Evolutionary conservation across 2,113 vertebrate species (phyloP).

Genomic region (Mesocricetus auratus): DNA sequence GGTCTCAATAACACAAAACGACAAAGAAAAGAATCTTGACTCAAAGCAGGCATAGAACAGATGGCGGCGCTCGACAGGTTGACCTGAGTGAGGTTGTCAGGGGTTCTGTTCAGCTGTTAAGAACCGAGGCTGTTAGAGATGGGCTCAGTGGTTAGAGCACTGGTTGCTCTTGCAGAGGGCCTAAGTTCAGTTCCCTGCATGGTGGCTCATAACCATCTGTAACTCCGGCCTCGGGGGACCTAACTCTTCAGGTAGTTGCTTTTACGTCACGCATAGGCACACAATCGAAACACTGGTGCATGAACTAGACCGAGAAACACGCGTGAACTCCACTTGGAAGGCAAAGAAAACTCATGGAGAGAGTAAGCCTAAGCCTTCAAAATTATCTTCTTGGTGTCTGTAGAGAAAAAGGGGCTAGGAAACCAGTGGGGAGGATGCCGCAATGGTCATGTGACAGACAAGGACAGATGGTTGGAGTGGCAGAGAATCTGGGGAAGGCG

Average conservation of each 20-base stretch:
- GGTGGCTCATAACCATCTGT: not conserved
- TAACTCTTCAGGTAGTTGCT: not conserved
- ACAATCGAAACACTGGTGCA: not conserved
- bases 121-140: not conserved
- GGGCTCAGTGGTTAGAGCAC: not conserved
- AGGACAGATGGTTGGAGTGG: no score
- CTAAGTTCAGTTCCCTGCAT: not conserved
- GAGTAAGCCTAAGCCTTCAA: not conserved
- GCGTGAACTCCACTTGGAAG: not conserved
- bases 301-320: not conserved
- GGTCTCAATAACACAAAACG: not conserved
- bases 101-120: not conserved
- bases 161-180: not conserved
- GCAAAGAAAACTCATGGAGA: not conserved
- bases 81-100: not conserved
- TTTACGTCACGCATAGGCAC: not conserved
- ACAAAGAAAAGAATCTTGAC: not conserved
- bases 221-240: not conserved
- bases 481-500: not conserved
- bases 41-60: not conserved
- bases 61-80: not conserved
- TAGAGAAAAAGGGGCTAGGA: not conserved
- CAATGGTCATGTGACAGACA: not conserved
- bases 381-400: not conserved
- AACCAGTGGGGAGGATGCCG: not conserved